These are phyloP conservation scores for Xestia rhomboidea DNA, from an alignment of 2,888 invertebrate species.

Conservation along the genomic window DNA sequence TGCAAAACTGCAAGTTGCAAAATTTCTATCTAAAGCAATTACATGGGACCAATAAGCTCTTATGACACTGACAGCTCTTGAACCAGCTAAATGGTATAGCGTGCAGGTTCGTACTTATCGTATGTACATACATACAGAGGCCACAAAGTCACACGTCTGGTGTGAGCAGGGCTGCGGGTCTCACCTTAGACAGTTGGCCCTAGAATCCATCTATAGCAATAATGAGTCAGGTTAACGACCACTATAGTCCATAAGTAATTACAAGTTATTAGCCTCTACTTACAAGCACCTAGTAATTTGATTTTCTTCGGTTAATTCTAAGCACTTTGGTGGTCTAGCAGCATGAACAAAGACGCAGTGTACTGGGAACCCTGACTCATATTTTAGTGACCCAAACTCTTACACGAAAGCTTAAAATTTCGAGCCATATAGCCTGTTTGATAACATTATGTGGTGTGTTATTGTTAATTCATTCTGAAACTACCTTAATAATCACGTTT, in stretches of 20 bases:
- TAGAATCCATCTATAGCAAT: conserved; percentile 49
- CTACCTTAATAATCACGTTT: conserved; percentile 26
- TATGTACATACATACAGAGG: background rate
- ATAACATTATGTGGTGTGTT: background rate
- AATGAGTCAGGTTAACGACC: conserved; percentile 48
- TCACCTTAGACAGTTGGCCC: conserved; percentile 35
- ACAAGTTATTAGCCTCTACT: conserved; percentile 50
- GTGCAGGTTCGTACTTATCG: background rate
- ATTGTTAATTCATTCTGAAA: background rate
- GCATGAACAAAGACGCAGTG: conserved; percentile 18
- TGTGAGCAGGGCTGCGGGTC: conserved; percentile 6
- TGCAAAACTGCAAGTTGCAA: too few relatives aligned
- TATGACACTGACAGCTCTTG: background rate
- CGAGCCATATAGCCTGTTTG: background rate
- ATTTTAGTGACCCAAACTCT: background rate
- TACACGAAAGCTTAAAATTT: background rate
- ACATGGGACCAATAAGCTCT: background rate
- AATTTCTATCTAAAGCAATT: too few relatives aligned
- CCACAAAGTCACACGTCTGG: conserved; percentile 15
- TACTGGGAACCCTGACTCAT: conserved; percentile 28
- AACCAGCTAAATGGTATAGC: background rate
- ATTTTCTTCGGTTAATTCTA: conserved; percentile 47
- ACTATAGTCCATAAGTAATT: conserved; percentile 42
- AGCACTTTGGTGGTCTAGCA: conserved; percentile 15
- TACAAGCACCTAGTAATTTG: conserved; percentile 43